Evolutionary conservation across 2,797 vertebrate species (phyloP), one percentile per base, ranked within the genome.

Genomic region (Labeo calbasu): DNA sequence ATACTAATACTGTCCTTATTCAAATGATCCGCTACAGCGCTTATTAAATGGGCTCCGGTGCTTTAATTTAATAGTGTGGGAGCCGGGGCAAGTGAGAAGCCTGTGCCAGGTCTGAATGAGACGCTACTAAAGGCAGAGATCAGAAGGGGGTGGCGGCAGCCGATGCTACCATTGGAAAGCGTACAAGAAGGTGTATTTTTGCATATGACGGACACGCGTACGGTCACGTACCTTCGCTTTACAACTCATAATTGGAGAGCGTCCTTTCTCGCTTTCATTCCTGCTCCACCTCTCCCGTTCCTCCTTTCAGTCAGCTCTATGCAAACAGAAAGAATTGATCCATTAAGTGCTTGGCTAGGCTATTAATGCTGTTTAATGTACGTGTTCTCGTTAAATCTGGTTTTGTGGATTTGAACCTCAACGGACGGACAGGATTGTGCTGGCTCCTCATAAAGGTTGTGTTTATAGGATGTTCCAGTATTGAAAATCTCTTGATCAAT

Each of bases 1-100:
- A 99, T 99, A 97, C 96, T 99, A 99, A 99, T 98, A 96, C 92
- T 95, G 93, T 96, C 96, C 96, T 98, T 97, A 99, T 98, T 99
- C 97, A 99, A 99, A 99, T 99, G 94, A 97, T 96, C 96, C 96
- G 95, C 96, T 97, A 95, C 95, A 95, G 95, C 91, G 95, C 96
- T 99, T 98, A 98, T 98, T 98, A 98, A 98, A 98, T 97, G 96
- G 86, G 97, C 96, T 96, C 95, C 93, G 95, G 94, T 95, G 95
- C 95, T 96, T 96, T 97, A 97, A 97, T 99, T 98, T 97, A 99
- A 99, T 97, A 96, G 96, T 95, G 95, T 94, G 91, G 88, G 92
- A 82, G 79, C 79, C 46, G 14, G 84, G 96, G 96, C 94, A 92
- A 94, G 96, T 95, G 95, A 94, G 86, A 90, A 94, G 94, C 93